Base-by-base conservation (phyloP, 2,888 invertebrate species). In the Cephalotes varians region DNA sequence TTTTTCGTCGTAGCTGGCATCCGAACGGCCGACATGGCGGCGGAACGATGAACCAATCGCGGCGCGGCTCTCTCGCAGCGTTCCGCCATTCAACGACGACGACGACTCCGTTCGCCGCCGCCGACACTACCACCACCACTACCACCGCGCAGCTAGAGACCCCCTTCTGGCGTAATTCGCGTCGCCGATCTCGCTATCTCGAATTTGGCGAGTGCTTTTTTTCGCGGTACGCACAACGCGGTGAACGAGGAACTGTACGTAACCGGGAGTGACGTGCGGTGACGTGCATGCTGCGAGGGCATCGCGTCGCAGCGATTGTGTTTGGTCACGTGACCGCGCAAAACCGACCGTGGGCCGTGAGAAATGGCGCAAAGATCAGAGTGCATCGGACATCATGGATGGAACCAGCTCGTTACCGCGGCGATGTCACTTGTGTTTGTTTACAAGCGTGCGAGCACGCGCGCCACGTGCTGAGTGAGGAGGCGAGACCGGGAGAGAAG, bases 371-470 rank as follows among this genome's bases (percentile, higher is more conserved):
- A 95, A 95, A 95, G 95, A 95, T 95, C 95, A 94, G 94, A 93
- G 95, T 94, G 94, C 95, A 76, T 76, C 65, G 95, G 95, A 95
- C 95, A 95, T 95, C 95, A 74, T 76, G 76, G 76, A 76, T 25
- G 89, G 95, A 94, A 95, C 95, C 95, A 95, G 95, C 95, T 94
- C 95, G 95, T 95, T 95, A 94, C 95, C 95, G 95, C 96, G 96
- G 96, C 56, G 77, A 79, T 96, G 96, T 96, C 96, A 96, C 96
- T 96, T 96, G 96, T 96, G 96, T 96, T 97, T 97, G 97, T 97
- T 97, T 97, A 97, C 97, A 97, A 96, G 96, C 96, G 96, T 96
- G 96, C 96, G 96, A 96, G 96, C 96, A 95, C 96, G 95, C 96
- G 95, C 96, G 96, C 96, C 97, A 97, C 97, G 97, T 97, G 97